These are phyloP conservation scores for Harmothoe impar DNA, from an alignment of 2,888 invertebrate species.

Conservation along the genomic window DNA sequence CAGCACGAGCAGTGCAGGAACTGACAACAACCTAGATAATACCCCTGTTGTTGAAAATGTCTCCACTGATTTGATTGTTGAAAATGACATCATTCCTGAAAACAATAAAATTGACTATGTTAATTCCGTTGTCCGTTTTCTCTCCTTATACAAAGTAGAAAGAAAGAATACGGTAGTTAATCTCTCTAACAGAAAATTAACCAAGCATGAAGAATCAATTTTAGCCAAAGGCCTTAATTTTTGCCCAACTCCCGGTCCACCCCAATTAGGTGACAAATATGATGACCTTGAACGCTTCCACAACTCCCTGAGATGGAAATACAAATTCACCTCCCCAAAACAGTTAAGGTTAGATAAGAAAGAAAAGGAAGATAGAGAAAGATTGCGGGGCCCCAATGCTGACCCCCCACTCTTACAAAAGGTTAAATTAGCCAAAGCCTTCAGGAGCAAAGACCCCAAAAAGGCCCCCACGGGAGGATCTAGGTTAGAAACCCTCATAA, in stretches of 20 bases:
- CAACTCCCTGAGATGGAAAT: background rate
- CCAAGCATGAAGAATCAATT: background rate
- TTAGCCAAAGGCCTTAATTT: conserved; percentile 10
- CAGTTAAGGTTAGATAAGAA: no score
- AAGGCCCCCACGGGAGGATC: background rate
- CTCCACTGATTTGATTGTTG: no score
- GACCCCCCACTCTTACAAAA: no score
- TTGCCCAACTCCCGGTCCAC: background rate
- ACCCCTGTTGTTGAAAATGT: background rate
- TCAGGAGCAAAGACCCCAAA: background rate
- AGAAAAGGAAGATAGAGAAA: no score
- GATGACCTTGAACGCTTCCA: background rate
- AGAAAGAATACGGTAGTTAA: conserved; percentile 5
- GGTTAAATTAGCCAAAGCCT: background rate
- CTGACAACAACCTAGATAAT: background rate
- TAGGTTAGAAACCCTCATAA: background rate
- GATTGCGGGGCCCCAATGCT: no score
- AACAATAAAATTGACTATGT: background rate
- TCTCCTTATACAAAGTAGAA: background rate
- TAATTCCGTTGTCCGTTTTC: background rate
- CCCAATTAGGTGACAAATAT: background rate
- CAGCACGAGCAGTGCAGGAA: no score
- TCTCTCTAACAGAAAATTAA: background rate
- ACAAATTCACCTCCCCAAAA: background rate
- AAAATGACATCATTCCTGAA: no score